Evolutionary conservation across 2,113 vertebrate species (phyloP), one percentile per base, ranked within the genome.

Genomic region (Actenoides hombroni): DNA sequence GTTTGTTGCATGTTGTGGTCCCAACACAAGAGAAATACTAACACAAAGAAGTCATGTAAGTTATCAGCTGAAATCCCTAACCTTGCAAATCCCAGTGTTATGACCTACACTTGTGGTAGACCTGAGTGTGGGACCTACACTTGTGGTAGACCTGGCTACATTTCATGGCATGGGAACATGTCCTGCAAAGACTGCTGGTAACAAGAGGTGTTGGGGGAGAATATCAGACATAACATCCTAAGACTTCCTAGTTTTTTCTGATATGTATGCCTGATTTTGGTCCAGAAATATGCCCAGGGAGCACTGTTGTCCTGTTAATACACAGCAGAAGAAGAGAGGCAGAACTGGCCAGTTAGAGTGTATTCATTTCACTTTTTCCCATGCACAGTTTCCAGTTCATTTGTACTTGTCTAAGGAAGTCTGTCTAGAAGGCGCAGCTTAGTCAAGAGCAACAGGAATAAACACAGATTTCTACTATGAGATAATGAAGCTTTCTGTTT

Each of bases 401-500:
- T 69, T 54, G 21, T 44, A 8, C 25, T 57, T 42, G 83, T 46
- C 57, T 76, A 86, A 81, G 71, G 63, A 88, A 42, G 42, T 28
- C 76, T 88, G 80, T 44, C 59, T 70, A 33, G 51, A 63, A 86
- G 63, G 25, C 83, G 33, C 20, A 40, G n/a, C 16, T 83, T 60
- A 85, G 56, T 86, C 44, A 46, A 88, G 63, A 28, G 46, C 76
- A 77, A 53, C 40, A 79, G 25, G 31, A 88, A 88, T 57, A 86
- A 75, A 57, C n/a, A 67, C 24, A 57, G 86, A 83, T 93, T 92
- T 77, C 64, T 81, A 1, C 54, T 59, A 42, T 79, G 81, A 92
- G 87, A 79, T 91, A 91, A 93, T 75, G 78, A 83, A 16, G 23
- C 71, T 95, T 93, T 94, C 90, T 94, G 44, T 6, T 86, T 81